These are phyloP conservation scores for Podarcis muralis DNA, from an alignment of 2,113 vertebrate genomes.

Conservation along the genomic window DNA sequence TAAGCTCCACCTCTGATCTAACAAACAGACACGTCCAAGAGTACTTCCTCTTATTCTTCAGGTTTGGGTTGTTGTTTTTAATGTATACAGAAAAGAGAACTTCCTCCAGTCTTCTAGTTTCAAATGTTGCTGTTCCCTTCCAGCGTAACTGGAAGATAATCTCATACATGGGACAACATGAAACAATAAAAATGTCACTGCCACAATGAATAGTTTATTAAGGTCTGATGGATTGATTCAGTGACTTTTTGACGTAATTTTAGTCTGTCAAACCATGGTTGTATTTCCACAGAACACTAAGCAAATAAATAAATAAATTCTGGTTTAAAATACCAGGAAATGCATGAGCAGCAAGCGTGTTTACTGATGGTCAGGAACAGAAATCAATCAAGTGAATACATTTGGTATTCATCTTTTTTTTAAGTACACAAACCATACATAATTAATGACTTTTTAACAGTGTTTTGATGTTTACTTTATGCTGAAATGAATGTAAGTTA, in stretches of 20 bases:
- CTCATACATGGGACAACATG: not conserved
- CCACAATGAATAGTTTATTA: not conserved
- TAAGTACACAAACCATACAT: too few species aligned
- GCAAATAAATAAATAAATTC: too few species aligned
- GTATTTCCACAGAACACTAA: not conserved
- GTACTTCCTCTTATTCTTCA: too few species aligned
- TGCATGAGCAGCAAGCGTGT: too few species aligned
- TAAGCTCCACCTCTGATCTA: not conserved
- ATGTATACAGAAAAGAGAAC: not conserved
- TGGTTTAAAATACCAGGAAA: too few species aligned
- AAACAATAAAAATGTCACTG: not conserved
- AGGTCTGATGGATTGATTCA: not conserved
- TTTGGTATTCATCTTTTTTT: too few species aligned
- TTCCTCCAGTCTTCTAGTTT: not conserved
- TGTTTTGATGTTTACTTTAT: too few species aligned
- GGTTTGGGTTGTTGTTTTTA: too few species aligned
- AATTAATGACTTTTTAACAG: too few species aligned
- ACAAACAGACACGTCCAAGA: not conserved
- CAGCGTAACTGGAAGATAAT: not conserved
- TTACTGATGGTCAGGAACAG: too few species aligned
- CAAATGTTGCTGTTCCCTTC: not conserved
- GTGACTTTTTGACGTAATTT: not conserved
- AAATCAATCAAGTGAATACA: too few species aligned
- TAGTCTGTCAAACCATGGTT: not conserved
- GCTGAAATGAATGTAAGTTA: too few species aligned